Evolutionary conservation across 2,888 invertebrate genomes (phyloP).

Genomic region (Hoplodrina ambigua): DNA sequence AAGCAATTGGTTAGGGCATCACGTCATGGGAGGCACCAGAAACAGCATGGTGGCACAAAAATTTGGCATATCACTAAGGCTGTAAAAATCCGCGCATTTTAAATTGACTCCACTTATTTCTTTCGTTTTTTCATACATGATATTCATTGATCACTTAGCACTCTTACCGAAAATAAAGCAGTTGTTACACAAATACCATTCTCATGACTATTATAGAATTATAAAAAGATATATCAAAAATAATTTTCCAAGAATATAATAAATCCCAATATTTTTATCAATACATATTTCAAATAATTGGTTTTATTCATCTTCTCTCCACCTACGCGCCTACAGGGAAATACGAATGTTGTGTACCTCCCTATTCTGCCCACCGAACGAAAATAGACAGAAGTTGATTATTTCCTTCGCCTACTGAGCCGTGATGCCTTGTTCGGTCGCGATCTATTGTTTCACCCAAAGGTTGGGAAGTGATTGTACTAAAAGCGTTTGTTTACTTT

Average conservation of each 20-base stretch:
- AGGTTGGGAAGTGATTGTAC: constrained; percentile 58
- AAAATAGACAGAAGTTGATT: constrained; percentile 55
- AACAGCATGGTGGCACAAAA: too few species aligned
- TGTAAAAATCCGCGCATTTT: too few species aligned
- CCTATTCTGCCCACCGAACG: constrained; percentile 36
- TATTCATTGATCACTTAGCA: not conserved
- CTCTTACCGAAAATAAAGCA: not conserved
- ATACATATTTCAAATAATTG: constrained; percentile 32
- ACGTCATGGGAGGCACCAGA: too few species aligned
- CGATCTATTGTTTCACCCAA: constrained; percentile 56
- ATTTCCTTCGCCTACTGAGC: constrained; percentile 54
- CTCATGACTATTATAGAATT: not conserved
- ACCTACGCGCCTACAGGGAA: constrained; percentile 27
- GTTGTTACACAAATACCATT: not conserved
- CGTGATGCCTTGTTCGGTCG: constrained; percentile 46
- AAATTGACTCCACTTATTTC: too few species aligned
- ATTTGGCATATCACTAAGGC: too few species aligned
- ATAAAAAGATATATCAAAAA: constrained; percentile 5
- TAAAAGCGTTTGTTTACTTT: constrained; percentile 58
- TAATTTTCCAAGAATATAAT: constrained; percentile 4
- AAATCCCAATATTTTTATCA: constrained; percentile 15
- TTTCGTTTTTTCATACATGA: too few species aligned
- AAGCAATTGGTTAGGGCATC: too few species aligned
- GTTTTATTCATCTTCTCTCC: constrained; percentile 12
- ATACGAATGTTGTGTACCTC: constrained; percentile 34